A percentile compares a stretch with the other conserved stretches of the same genome.
Conservation (phyloP, 2,888 invertebrate genomes). For the Oscheius myriophilus region DNA sequence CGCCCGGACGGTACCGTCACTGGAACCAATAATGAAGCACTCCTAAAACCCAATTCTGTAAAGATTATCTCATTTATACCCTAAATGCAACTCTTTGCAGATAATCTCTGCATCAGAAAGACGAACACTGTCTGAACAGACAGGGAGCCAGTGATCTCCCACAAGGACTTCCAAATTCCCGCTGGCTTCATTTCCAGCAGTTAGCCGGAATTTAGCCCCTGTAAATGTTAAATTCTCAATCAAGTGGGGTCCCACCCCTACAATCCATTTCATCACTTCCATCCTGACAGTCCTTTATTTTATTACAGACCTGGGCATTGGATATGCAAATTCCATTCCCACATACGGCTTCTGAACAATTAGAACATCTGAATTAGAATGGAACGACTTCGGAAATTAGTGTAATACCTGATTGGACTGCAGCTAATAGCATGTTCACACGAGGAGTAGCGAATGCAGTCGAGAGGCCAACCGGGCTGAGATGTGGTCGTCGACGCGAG, state of each 20-base stretch:
- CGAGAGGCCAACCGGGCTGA: slow-evolving; percentile 24
- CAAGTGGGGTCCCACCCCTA: slow-evolving; percentile 21
- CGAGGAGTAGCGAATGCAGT: slow-evolving; percentile 18
- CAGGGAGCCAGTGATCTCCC: slow-evolving; percentile 80
- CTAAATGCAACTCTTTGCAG: slow-evolving; percentile 72
- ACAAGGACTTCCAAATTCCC: slow-evolving; percentile 51
- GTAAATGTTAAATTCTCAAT: background rate
- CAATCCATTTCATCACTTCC: slow-evolving; percentile 47
- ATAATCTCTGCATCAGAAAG: slow-evolving; percentile 77
- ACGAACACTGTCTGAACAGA: slow-evolving; percentile 83
- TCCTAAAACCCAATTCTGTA: background rate
- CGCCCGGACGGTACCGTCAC: background rate
- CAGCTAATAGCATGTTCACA: slow-evolving; percentile 10
- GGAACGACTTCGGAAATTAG: too few species aligned
- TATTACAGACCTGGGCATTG: slow-evolving; percentile 41
- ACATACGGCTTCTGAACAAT: slow-evolving; percentile 47
- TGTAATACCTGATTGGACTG: slow-evolving; percentile 3
- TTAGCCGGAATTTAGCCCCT: slow-evolving; percentile 41
- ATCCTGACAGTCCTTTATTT: slow-evolving; percentile 38
- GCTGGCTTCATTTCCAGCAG: slow-evolving; percentile 43
- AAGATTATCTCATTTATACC: slow-evolving; percentile 34
- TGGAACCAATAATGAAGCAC: background rate
- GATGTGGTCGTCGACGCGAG: too few species aligned
- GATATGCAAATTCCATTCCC: slow-evolving; percentile 44
- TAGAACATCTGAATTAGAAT: slow-evolving; percentile 43